phyloP scores from a whole-genome alignment of 2,888 invertebrate species.

The Empis livida region DNA sequence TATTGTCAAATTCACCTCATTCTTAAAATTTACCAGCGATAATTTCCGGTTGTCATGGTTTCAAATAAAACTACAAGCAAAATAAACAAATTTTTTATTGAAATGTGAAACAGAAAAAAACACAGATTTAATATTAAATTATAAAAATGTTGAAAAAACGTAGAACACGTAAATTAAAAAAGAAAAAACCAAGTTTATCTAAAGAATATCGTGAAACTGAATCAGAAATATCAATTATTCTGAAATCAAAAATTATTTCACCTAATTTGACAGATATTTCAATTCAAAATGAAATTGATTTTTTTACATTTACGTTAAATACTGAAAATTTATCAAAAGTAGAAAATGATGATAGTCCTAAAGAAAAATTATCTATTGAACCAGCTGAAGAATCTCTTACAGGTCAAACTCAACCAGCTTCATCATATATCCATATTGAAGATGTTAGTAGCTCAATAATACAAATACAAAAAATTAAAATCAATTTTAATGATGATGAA shows the following conservation, averaged over 20 bases:
- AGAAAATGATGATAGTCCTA: neutral
- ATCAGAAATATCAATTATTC: slow-evolving; percentile 20
- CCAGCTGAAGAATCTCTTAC: neutral
- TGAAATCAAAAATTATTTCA: slow-evolving; percentile 14
- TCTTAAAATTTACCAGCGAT: too few species aligned
- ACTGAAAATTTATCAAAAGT: neutral
- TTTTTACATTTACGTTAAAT: neutral
- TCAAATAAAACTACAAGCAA: too few species aligned
- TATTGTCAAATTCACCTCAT: too few species aligned
- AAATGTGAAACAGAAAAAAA: too few species aligned
- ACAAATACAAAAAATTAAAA: slow-evolving; percentile 10
- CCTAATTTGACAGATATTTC: neutral
- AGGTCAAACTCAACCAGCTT: slow-evolving; percentile 15
- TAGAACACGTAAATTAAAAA: neutral
- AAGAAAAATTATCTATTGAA: neutral
- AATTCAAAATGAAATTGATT: neutral
- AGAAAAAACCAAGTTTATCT: slow-evolving; percentile 21
- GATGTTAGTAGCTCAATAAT: slow-evolving; percentile 14
- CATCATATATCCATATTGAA: slow-evolving; percentile 30
- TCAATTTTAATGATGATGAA: slow-evolving; percentile 14
- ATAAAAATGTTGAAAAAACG: too few species aligned
- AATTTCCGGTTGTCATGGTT: too few species aligned
- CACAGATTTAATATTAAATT: too few species aligned
- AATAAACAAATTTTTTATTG: too few species aligned
- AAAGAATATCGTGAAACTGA: slow-evolving; percentile 23